Evolutionary conservation across 2,113 vertebrate species (phyloP).

Genomic region (Vanacampus margaritifer): DNA sequence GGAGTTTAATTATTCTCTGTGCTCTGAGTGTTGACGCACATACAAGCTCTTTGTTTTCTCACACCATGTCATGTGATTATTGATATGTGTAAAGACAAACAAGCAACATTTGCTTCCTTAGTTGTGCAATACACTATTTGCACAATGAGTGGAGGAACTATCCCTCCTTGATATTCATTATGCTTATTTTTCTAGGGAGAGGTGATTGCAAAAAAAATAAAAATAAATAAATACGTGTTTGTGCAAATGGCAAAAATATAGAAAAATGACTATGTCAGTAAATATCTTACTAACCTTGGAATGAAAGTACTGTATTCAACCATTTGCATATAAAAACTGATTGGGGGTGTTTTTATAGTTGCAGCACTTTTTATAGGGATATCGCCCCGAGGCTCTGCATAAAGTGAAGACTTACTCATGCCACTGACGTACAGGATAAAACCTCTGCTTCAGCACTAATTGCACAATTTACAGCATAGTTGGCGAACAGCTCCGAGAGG

Average conservation of each 20-base stretch:
- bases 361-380: slow-evolving; percentile 29
- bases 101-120: slow-evolving; percentile 14
- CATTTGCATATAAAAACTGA: slow-evolving; percentile 11
- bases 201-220: slow-evolving; percentile 23
- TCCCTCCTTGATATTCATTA: slow-evolving; percentile 25
- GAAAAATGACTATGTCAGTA: too few relatives aligned
- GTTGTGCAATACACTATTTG: slow-evolving; percentile 24
- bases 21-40: slow-evolving; percentile 33
- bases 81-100: slow-evolving; percentile 3
- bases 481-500: slow-evolving; percentile 28
- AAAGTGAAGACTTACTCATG: slow-evolving; percentile 26
- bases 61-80: slow-evolving; percentile 25
- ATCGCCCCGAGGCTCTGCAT: slow-evolving; percentile 21
- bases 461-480: slow-evolving; percentile 49
- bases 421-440: slow-evolving; percentile 27
- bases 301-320: not conserved
- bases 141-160: slow-evolving; percentile 21
- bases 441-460: slow-evolving; percentile 47
- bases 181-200: slow-evolving; percentile 46
- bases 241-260: too few relatives aligned
- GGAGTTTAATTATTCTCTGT: slow-evolving; percentile 18
- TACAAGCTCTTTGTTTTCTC: slow-evolving; percentile 26
- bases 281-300: not conserved
- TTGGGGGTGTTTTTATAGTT: slow-evolving; percentile 31
- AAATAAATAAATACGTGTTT: too few relatives aligned